phyloP scores from a whole-genome alignment of 2,888 invertebrate genomes.

The Callimorpha dominula region DNA sequence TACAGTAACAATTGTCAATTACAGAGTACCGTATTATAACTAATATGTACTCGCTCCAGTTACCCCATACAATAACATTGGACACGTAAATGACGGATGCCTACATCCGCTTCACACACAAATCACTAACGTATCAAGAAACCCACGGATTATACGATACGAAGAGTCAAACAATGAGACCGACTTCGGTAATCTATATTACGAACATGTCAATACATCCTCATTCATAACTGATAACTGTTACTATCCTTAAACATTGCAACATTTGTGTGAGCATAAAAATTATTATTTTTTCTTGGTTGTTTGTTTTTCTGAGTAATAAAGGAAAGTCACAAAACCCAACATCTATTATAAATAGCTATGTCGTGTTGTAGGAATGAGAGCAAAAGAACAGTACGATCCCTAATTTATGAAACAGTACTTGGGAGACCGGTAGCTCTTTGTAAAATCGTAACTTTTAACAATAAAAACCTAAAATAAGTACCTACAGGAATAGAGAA shows the following conservation, averaged over 20 bases:
- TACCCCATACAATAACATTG: slow-evolving; percentile 66
- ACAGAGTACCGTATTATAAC: slow-evolving; percentile 50
- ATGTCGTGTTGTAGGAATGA: too few species aligned
- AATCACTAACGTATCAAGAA: slow-evolving; percentile 55
- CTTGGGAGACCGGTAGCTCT: too few species aligned
- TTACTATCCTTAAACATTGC: background rate
- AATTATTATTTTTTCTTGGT: background rate
- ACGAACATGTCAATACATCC: slow-evolving; percentile 12
- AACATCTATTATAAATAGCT: too few species aligned
- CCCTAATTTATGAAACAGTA: too few species aligned
- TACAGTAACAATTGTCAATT: slow-evolving; percentile 52
- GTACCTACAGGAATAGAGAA: too few species aligned
- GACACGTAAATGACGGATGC: slow-evolving; percentile 71
- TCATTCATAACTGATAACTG: slow-evolving; percentile 4
- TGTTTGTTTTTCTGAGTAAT: too few species aligned
- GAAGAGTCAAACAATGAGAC: slow-evolving; percentile 42
- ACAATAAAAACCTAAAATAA: too few species aligned
- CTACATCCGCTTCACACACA: slow-evolving; percentile 68
- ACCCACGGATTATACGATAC: slow-evolving; percentile 49
- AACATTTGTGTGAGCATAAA: background rate
- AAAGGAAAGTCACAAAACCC: too few species aligned
- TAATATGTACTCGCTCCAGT: slow-evolving; percentile 71
- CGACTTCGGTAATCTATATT: slow-evolving; percentile 22
- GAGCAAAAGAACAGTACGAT: too few species aligned
- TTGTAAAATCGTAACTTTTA: too few species aligned